Conservation (phyloP, 2,888 invertebrate species). For the Hypomecis punctinalis region DNA sequence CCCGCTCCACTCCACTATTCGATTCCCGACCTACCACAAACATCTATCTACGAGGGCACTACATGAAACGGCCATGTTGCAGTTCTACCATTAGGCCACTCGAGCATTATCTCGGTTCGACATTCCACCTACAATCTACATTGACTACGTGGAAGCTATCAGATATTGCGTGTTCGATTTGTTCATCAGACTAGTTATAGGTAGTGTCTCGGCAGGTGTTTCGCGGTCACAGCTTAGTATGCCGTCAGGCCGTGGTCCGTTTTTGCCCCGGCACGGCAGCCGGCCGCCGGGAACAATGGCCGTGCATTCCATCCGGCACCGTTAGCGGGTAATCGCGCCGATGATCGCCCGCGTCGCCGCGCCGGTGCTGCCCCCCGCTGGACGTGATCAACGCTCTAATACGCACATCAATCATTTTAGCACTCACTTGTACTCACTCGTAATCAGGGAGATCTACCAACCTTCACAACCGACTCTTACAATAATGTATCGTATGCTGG, state of each 20-base stretch:
- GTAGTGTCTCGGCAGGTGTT: constrained; percentile 58
- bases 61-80: constrained; percentile 18
- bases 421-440: constrained; percentile 15
- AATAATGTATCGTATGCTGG: no score
- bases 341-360: constrained; percentile 55
- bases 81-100: constrained; percentile 10
- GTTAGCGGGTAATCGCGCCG: constrained; percentile 73
- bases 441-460: background rate
- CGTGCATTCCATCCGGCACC: constrained; percentile 77
- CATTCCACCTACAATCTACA: constrained; percentile 10
- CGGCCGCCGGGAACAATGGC: constrained; percentile 70
- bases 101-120: constrained; percentile 7
- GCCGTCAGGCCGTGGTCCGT: constrained; percentile 65
- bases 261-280: constrained; percentile 61
- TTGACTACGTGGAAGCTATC: constrained; percentile 6
- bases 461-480: background rate
- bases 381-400: constrained; percentile 23
- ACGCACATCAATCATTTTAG: constrained; percentile 31
- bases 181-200: constrained; percentile 32
- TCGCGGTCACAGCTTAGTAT: constrained; percentile 60
- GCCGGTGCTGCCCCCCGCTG: constrained; percentile 23
- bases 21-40: constrained; percentile 63
- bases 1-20: constrained; percentile 56
- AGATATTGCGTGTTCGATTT: constrained; percentile 32
- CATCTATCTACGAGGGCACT: constrained; percentile 31